phyloP scores from a whole-genome alignment of 1,140 invertebrate species.

The Leptopilina clavipes region DNA sequence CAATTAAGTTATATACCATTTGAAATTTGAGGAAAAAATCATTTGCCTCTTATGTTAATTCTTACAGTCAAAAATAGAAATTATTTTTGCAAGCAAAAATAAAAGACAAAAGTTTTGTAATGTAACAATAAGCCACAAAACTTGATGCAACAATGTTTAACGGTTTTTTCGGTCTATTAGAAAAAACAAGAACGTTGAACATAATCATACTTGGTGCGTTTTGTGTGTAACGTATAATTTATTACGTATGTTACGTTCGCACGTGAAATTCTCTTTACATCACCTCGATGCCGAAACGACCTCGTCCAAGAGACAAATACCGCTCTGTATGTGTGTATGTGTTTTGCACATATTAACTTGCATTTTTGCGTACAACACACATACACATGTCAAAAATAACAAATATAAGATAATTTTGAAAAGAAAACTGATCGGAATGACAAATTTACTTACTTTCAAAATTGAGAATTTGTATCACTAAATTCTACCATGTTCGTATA shows the following conservation, averaged over 20 bases:
- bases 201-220: slow-evolving; percentile 27
- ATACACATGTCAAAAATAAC: too few species aligned
- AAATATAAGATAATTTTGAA: too few species aligned
- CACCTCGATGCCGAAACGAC: slow-evolving; percentile 29
- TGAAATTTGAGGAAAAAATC: too few species aligned
- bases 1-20: too few species aligned
- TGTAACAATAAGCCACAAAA: not conserved
- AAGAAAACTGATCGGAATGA: too few species aligned
- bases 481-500: too few species aligned
- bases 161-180: not conserved
- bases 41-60: too few species aligned
- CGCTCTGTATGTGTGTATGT: not conserved
- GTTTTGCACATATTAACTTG: not conserved
- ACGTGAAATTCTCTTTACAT: slow-evolving; percentile 31
- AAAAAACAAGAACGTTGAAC: slow-evolving; percentile 3
- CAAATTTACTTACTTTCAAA: too few species aligned
- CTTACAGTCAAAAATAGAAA: too few species aligned
- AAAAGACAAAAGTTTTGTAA: not conserved
- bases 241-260: slow-evolving; percentile 25
- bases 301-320: slow-evolving; percentile 19
- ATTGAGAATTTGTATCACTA: too few species aligned
- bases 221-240: slow-evolving; percentile 1
- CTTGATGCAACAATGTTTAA: not conserved
- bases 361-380: too few species aligned
- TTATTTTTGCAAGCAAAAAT: too few species aligned